These are phyloP conservation scores for Leptura quadrifasciata DNA, from an alignment of 2,888 invertebrate genomes.

Conservation along the genomic window DNA sequence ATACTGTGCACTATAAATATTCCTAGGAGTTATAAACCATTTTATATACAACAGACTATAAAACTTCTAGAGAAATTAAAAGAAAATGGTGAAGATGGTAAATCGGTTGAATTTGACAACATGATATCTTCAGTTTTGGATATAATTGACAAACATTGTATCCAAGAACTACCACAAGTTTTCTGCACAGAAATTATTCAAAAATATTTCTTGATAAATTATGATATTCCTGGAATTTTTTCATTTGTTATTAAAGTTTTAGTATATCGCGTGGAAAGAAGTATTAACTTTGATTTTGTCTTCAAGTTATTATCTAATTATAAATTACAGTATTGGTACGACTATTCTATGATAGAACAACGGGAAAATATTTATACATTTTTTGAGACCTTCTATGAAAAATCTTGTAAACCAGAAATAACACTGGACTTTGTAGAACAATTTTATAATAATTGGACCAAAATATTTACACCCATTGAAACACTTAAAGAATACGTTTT, in stretches of 20 bases:
- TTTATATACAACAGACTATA: background rate
- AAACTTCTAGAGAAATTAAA: conserved; percentile 12
- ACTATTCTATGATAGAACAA: background rate
- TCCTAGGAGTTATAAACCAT: conserved; percentile 11
- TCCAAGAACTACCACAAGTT: conserved; percentile 1
- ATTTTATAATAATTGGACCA: conserved; percentile 15
- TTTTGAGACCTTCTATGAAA: background rate
- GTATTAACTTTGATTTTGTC: background rate
- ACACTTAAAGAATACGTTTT: conserved; percentile 25
- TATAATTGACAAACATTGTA: conserved; percentile 15
- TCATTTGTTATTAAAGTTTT: conserved; percentile 20
- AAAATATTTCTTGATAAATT: background rate
- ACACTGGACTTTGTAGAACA: conserved; percentile 2
- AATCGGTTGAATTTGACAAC: background rate
- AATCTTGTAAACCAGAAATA: background rate
- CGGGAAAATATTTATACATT: conserved; percentile 1
- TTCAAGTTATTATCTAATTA: conserved; percentile 24
- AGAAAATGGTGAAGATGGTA: background rate
- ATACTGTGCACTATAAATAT: background rate
- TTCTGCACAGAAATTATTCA: conserved; percentile 30
- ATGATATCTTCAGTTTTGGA: conserved; percentile 6
- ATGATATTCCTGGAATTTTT: conserved; percentile 10
- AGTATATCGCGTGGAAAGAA: background rate
- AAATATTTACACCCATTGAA: conserved; percentile 14
- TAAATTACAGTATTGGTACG: conserved; percentile 20